Evolutionary conservation across 1,140 invertebrate genomes (phyloP).

Genomic region (Solenopsis fugax): DNA sequence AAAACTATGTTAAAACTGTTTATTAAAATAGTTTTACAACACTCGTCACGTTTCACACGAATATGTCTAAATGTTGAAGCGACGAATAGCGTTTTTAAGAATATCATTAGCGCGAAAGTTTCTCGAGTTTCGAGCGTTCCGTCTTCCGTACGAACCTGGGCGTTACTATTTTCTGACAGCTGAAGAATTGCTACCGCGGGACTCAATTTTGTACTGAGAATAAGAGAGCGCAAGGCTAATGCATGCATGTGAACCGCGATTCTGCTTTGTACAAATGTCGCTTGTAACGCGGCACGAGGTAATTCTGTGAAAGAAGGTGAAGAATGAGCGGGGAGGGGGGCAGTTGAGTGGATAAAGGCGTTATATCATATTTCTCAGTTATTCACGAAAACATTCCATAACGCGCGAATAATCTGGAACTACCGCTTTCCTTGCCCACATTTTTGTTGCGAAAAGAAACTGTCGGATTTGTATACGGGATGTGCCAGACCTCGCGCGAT

Average conservation of each 20-base stretch:
- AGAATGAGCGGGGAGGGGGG: neutral
- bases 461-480: too few species aligned
- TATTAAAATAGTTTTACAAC: too few species aligned
- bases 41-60: neutral
- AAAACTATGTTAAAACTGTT: too few species aligned
- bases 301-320: neutral
- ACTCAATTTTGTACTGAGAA: slow-evolving; percentile 48
- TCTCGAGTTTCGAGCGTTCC: neutral
- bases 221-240: slow-evolving; percentile 8
- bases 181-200: slow-evolving; percentile 50
- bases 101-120: neutral
- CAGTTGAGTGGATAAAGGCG: slow-evolving; percentile 2
- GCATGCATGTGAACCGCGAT: slow-evolving; percentile 34
- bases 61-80: slow-evolving; percentile 7
- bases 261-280: slow-evolving; percentile 46
- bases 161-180: slow-evolving; percentile 28
- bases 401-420: slow-evolving; percentile 25
- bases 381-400: slow-evolving; percentile 37
- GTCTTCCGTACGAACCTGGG: neutral
- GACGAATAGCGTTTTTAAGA: slow-evolving; percentile 21
- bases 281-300: neutral
- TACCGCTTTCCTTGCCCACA: neutral
- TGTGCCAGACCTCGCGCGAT: too few species aligned
- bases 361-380: slow-evolving; percentile 45
- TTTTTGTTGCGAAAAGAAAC: neutral